Evolutionary conservation across 2,888 invertebrate genomes (phyloP), one percentile per base, ranked within the genome.

Genomic region (Slavum lentiscoides): DNA sequence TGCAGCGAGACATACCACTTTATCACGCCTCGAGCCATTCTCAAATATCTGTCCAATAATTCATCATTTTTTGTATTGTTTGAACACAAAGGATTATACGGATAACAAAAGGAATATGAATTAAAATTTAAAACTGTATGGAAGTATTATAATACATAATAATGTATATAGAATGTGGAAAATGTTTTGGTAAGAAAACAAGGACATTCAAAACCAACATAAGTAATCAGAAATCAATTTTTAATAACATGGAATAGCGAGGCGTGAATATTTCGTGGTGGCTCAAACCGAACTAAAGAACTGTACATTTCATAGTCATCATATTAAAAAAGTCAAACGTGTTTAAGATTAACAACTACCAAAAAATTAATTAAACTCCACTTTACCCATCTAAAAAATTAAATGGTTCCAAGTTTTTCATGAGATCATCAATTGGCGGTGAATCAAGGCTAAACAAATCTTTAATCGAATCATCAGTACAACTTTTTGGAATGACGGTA

Each of bases 11-110:
- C 72, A 73, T 62, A 80, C 73, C 67, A 81, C 49, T 23, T 55
- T 49, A 67, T 68, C 39, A 76, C 53, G 64, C 68, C 83, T 83
- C 83, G 76, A 83, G 74, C 83, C 74, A 77, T 74, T 74, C 64
- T 83, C 82, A 82, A 83, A 83, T 83, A 83, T 83, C 83, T 82
- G 83, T 82, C 76, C 83, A 77, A 19, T 64, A 82, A 77, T 58
- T 83, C 83, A 83, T 83, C 83, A 83, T 82, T 37, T 68, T 75
- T 61, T 68, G 37, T 76, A 69, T 66, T 61, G 68, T 75, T 64
- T 66, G 72, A 80, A 72, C 70, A 80, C 62, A 70, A 72, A 72
- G 19, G 77, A 70, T 61, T 59, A 49, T n/a, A 64, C 55, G 19
- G 19, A n/a, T n/a, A 70, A 72, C 15, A 72, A 62, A 74, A 67